Percentiles rank a stretch among this genome's conserved stretches.
Conservation (phyloP, 2,113 vertebrate genomes). For the human region DNA sequence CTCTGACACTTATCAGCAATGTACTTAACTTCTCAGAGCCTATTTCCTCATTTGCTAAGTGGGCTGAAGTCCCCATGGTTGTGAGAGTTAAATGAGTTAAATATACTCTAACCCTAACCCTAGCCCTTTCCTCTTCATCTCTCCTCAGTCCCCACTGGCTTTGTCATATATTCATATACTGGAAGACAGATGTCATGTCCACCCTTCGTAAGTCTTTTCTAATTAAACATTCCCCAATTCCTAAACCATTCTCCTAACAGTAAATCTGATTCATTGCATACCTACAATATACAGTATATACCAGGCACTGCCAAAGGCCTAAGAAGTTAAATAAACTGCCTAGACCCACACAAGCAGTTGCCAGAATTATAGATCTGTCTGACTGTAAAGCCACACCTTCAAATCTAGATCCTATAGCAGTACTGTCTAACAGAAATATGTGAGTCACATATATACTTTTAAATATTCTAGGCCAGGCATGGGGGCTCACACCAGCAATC, state of each 20-base stretch:
- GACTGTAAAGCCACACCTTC: not conserved
- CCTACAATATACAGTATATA: not conserved
- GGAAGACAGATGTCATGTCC: not conserved
- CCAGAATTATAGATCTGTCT: not conserved
- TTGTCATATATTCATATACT: not conserved
- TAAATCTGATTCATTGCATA: slow-evolving; percentile 35
- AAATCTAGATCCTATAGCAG: not conserved
- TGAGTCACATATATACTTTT: not conserved
- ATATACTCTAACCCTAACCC: not conserved
- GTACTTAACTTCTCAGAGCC: not conserved
- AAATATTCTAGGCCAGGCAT: not conserved
- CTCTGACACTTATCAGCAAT: not conserved
- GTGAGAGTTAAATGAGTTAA: not conserved
- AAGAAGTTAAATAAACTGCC: slow-evolving; percentile 12
- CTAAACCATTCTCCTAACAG: slow-evolving; percentile 19
- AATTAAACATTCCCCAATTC: slow-evolving; percentile 11
- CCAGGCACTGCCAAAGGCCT: not conserved
- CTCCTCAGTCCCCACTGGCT: not conserved
- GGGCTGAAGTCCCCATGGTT: not conserved
- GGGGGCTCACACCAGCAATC: too few species aligned
- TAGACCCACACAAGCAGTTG: not conserved
- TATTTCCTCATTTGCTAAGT: not conserved
- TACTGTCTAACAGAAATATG: not conserved
- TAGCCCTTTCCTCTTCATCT: not conserved
- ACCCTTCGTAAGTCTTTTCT: slow-evolving; percentile 1